phyloP scores from a whole-genome alignment of 2,888 invertebrate genomes.

The Sphaerolaimus hirsutus region DNA sequence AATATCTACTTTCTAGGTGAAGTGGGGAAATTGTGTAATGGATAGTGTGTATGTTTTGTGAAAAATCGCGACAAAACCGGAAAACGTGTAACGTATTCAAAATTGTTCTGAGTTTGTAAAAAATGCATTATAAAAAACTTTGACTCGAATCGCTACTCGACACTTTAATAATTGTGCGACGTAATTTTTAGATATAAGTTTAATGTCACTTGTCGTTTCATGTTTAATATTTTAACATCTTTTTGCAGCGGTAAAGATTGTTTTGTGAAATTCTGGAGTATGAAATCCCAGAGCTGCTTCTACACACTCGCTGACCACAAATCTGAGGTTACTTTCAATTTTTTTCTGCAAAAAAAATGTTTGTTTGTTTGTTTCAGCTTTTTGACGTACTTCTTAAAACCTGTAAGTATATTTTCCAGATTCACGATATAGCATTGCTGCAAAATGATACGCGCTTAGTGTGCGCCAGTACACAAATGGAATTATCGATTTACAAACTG shows the following conservation, averaged over 20 bases:
- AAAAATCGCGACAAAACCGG: no score
- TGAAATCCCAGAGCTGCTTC: constrained; percentile 79
- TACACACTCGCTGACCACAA: constrained; percentile 57
- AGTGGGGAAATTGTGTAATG: no score
- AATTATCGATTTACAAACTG: constrained; percentile 47
- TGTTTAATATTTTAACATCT: not conserved
- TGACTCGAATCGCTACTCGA: no score
- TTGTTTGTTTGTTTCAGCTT: not conserved
- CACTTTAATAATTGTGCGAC: no score
- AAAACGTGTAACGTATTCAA: no score
- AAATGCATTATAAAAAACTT: no score
- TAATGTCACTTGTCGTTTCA: no score
- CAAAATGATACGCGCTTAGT: constrained; percentile 56
- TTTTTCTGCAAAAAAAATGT: not conserved
- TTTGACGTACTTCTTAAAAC: no score
- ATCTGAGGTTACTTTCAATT: constrained; percentile 34
- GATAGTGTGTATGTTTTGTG: no score
- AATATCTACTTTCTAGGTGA: constrained; percentile 30
- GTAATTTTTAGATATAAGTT: no score
- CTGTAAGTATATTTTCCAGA: constrained; percentile 35
- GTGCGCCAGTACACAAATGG: constrained; percentile 61
- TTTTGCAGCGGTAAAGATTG: constrained; percentile 52
- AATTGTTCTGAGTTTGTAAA: no score
- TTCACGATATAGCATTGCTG: constrained; percentile 57
- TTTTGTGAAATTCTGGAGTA: constrained; percentile 86